phyloP scores from a whole-genome alignment of 1,140 invertebrate genomes.

The Atta texana region DNA sequence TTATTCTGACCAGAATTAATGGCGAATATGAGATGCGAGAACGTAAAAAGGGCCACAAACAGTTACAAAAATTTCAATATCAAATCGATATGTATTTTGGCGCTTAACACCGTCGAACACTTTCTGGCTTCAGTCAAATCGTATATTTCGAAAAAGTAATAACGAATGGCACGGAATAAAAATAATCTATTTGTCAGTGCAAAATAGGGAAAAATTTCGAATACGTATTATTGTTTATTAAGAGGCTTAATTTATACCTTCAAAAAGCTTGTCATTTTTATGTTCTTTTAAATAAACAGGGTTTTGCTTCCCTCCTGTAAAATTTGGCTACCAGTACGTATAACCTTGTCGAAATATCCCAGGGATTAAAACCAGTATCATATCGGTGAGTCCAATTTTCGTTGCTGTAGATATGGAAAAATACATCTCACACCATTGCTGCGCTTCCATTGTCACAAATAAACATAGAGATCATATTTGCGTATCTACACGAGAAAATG shows the following conservation, averaged over 20 bases:
- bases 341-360: constrained; percentile 47
- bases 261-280: constrained; percentile 22
- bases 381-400: constrained; percentile 53
- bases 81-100: background rate
- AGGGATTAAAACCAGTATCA: constrained; percentile 41
- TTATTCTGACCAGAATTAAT: background rate
- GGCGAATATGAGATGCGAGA: background rate
- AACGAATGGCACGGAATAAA: constrained; percentile 6
- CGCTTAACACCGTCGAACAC: constrained; percentile 12
- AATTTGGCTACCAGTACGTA: background rate
- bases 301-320: constrained; percentile 13
- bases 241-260: constrained; percentile 31
- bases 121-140: background rate
- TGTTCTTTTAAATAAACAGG: constrained; percentile 44
- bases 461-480: constrained; percentile 53
- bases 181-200: constrained; percentile 23
- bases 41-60: background rate
- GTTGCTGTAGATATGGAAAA: constrained; percentile 48
- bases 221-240: constrained; percentile 19
- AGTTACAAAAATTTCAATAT: background rate
- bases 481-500: constrained; percentile 43
- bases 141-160: constrained; percentile 27
- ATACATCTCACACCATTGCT: constrained; percentile 52
- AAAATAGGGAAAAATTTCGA: constrained; percentile 20
- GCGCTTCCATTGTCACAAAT: constrained; percentile 55